Evolutionary conservation across 2,113 vertebrate species (phyloP), one percentile per base, ranked within the genome.

Genomic region (Athene cunicularia): DNA sequence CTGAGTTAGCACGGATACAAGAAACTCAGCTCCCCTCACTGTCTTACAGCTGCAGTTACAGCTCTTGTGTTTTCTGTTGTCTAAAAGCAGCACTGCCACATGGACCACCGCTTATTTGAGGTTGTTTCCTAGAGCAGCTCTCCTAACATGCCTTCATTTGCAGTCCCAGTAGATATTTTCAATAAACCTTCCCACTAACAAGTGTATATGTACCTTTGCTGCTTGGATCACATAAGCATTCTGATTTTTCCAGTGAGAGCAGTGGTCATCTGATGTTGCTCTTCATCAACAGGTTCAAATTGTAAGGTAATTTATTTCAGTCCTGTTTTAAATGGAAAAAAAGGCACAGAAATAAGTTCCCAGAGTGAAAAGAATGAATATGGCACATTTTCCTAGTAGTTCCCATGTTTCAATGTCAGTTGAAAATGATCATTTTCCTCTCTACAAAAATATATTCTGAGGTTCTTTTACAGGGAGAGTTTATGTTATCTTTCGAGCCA

Each of bases 401-500:
- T 89, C 41, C 26, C 17, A 5, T 92, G 43, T 67, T 95, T 84
- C 62, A 28, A 10, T 66, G 60, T 91, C 83, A 49, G 30, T 60
- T 81, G 52, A 63, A 86, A 94, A 95, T 39, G 0, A 53, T 87
- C 35, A 81, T 82, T 85, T 97, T 88, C 53, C 12, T 22, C 58
- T 70, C 41, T 35, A 64, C 59, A 87, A 45, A 91, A 96, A 76
- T 50, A 41, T 24, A 80, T 85, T 91, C 21, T 64, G 27, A 79
- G 81, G 30, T 53, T 68, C 37, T 73, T 77, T 52, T 66, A 14
- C 28, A 47, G 66, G 53, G 71, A 89, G 20, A 82, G 41, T 90
- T 94, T 82, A 67, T 90, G 77, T 60, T 95, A 80, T 85, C 66
- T 82, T 95, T 93, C 43, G 21, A 93, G 53, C 23, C 58, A 85